Evolutionary conservation across 2,888 invertebrate species (phyloP).

Genomic region (Danaus chrysippus): DNA sequence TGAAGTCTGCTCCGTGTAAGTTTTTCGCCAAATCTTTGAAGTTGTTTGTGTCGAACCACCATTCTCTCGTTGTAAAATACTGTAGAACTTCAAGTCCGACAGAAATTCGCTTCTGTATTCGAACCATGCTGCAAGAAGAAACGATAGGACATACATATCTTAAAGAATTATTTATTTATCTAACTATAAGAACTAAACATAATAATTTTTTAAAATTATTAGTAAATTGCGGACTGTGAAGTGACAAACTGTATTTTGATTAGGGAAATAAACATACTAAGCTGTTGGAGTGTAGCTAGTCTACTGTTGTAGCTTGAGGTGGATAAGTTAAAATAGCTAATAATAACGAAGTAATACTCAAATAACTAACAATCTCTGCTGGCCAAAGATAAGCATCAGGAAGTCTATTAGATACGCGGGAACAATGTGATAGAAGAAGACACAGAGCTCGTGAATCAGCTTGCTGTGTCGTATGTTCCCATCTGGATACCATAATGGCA

Average conservation of each 20-base stretch:
- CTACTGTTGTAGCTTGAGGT: no score
- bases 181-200: not conserved
- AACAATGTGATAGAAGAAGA: slow-evolving; percentile 88
- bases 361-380: slow-evolving; percentile 88
- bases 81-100: slow-evolving; percentile 89
- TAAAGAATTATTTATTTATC: not conserved
- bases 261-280: slow-evolving; percentile 22
- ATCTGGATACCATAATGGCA: slow-evolving; percentile 92
- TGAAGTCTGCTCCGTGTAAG: slow-evolving; percentile 77
- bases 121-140: slow-evolving; percentile 82
- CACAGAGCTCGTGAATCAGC: slow-evolving; percentile 83
- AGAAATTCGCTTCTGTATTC: slow-evolving; percentile 86
- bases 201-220: not conserved
- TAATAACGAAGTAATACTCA: slow-evolving; percentile 12
- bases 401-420: slow-evolving; percentile 92
- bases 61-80: slow-evolving; percentile 93
- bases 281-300: not conserved
- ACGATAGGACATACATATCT: not conserved
- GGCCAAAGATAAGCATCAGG: slow-evolving; percentile 85
- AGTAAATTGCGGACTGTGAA: not conserved
- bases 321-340: not conserved
- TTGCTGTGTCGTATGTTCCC: slow-evolving; percentile 86
- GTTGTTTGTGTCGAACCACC: slow-evolving; percentile 88
- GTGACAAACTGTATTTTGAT: slow-evolving; percentile 20
- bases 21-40: slow-evolving; percentile 78